Evolutionary conservation across 2,113 vertebrate genomes (phyloP), one percentile per base, ranked within the genome.

Genomic region (Chionomys nivalis): DNA sequence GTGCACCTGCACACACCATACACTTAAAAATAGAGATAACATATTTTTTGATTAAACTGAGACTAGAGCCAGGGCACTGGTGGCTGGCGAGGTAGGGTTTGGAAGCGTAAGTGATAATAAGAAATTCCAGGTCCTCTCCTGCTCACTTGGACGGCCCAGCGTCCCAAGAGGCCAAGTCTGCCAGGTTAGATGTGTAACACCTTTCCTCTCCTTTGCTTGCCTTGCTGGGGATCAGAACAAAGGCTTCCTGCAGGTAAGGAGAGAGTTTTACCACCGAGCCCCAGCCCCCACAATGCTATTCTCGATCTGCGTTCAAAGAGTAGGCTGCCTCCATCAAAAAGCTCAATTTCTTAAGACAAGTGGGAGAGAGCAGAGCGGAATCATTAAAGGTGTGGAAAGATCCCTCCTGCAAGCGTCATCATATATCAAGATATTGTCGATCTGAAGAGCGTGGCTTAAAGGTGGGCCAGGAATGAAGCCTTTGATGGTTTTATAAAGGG

Each of bases 381-480:
- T 97, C 97, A 91, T 97, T 81, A 96, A 87, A 96, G 91, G 96
- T 95, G 94, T 8, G 36, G 95, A 96, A 95, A 97, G 94, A 95
- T 77, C 75, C 76, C 86, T 70, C 47, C 42, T 87, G 61, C 2
- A 55, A 75, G 58, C 26, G 63, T 75, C 78, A 47, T 52, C 33
- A 14, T 52, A 91, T 93, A 58, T 58, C 58, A 21, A 58, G 58
- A 58, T 94, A 89, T 86, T 95, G 94, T 75, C 11, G 44, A 81
- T 93, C 94, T 95, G 81, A 98, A 95, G 95, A 79, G 66, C 73
- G 63, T 96, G 87, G 82, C 68, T 55, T 42, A 94, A 72, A 9
- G 73, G 88, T 55, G 33, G 39, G 79, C 42, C 89, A 81, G 78
- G 81, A 91, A 77, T 16, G 12, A 91, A 96, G 91, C 61, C 95